These are phyloP conservation scores for Chanos chanos DNA, from an alignment of 2,797 vertebrate species.

Conservation along the genomic window DNA sequence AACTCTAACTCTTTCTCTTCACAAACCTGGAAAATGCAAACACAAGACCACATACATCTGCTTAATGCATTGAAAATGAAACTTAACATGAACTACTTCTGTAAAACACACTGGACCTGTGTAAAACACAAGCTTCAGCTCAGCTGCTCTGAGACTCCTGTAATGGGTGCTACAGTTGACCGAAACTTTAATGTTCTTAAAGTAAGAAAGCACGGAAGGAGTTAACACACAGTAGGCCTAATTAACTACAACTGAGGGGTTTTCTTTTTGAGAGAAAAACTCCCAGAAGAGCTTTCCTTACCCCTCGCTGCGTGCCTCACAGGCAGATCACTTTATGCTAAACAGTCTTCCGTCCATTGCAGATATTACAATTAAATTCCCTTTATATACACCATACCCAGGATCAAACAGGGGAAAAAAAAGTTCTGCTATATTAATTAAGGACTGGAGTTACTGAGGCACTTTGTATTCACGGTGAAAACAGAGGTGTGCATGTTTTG, in stretches of 20 bases:
- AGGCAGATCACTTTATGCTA: slow-evolving; percentile 30
- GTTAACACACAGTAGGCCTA: slow-evolving; percentile 27
- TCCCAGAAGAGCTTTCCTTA: slow-evolving; percentile 12
- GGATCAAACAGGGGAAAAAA: slow-evolving; percentile 28
- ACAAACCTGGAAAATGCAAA: neutral
- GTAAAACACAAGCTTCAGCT: slow-evolving; percentile 61
- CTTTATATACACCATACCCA: slow-evolving; percentile 14
- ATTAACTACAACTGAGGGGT: slow-evolving; percentile 44
- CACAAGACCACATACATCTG: no score
- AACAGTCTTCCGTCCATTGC: slow-evolving; percentile 17
- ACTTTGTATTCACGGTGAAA: slow-evolving; percentile 40
- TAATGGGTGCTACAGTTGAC: slow-evolving; percentile 14
- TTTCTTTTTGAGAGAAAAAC: slow-evolving; percentile 25
- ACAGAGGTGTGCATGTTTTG: slow-evolving; percentile 60
- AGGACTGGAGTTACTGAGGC: neutral
- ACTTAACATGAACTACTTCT: no score
- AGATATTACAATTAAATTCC: slow-evolving; percentile 11
- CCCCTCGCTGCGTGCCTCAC: slow-evolving; percentile 11
- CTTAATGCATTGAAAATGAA: no score
- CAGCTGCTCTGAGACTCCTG: slow-evolving; percentile 1
- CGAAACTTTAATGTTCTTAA: slow-evolving; percentile 41
- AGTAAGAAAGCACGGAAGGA: slow-evolving; percentile 26
- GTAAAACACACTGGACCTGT: no score
- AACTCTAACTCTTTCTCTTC: neutral
- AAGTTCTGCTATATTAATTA: slow-evolving; percentile 47